Conservation (phyloP, 1,140 invertebrate species). For the Microplitis demolitor region DNA sequence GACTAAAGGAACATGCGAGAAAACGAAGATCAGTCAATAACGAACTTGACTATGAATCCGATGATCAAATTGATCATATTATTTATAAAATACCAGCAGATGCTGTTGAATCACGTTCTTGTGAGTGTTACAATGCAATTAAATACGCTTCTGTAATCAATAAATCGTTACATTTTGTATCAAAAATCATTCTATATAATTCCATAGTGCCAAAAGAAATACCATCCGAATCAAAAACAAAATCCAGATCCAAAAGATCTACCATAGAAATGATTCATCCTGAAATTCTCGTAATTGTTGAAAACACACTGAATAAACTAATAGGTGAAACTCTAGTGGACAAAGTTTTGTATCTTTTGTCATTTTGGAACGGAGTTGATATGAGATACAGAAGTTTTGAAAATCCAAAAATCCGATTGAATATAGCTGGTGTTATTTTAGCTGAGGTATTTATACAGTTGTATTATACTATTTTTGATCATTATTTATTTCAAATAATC, state of each 20-base stretch:
- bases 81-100: slow-evolving; percentile 1
- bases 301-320: background rate
- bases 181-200: background rate
- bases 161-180: background rate
- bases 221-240: too few relatives aligned
- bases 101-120: too few relatives aligned
- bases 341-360: slow-evolving; percentile 8
- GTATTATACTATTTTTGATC: background rate
- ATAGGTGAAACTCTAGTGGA: background rate
- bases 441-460: slow-evolving; percentile 15
- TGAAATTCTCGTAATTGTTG: slow-evolving; percentile 1
- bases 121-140: too few relatives aligned
- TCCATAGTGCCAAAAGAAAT: too few relatives aligned
- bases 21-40: background rate
- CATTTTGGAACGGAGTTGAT: slow-evolving; percentile 34
- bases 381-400: slow-evolving; percentile 22
- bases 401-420: slow-evolving; percentile 21
- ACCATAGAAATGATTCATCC: slow-evolving; percentile 5
- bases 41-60: background rate
- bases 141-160: too few relatives aligned
- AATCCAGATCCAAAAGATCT: too few relatives aligned
- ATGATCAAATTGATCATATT: slow-evolving; percentile 8
- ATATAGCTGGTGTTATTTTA: slow-evolving; percentile 30
- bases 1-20: background rate
- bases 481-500: background rate